phyloP scores from a whole-genome alignment of 2,888 invertebrate genomes.

The Lasioglossum calceatum region DNA sequence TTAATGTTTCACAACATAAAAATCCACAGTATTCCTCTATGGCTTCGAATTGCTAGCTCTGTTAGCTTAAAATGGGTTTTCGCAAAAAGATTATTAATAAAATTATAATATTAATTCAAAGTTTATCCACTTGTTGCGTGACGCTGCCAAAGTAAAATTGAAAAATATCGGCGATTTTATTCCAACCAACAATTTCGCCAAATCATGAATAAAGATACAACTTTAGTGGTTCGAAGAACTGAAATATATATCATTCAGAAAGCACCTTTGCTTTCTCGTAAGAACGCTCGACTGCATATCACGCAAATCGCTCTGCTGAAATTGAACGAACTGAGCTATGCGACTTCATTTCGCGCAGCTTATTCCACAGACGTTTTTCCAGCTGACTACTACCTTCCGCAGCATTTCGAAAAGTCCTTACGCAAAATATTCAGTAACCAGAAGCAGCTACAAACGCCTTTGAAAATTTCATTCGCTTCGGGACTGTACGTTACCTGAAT shows the following conservation, averaged over 20 bases:
- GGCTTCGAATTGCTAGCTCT: not conserved
- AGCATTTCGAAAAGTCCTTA: not conserved
- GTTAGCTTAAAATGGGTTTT: not conserved
- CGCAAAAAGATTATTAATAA: not conserved
- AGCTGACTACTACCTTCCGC: not conserved
- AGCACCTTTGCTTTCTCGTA: not conserved
- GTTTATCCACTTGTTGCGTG: not conserved
- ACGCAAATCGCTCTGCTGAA: not conserved
- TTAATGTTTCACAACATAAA: too few species aligned
- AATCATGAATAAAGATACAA: not conserved
- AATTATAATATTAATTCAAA: too few species aligned
- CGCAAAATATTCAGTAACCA: not conserved
- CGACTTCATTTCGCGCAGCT: not conserved
- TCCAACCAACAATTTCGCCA: not conserved
- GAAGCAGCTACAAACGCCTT: not conserved
- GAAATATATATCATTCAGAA: not conserved
- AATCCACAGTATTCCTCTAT: too few species aligned
- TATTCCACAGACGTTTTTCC: not conserved
- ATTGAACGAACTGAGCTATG: not conserved
- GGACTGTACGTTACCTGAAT: not conserved
- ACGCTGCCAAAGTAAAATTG: not conserved
- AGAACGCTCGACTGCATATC: not conserved
- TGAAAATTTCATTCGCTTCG: not conserved
- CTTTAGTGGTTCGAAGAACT: not conserved
- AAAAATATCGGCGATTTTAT: too few species aligned